Percentiles rank a stretch among this genome's conserved stretches.
Evolutionary conservation across 2,888 invertebrate genomes (phyloP).

Genomic region (Steinernema hermaphroditum): DNA sequence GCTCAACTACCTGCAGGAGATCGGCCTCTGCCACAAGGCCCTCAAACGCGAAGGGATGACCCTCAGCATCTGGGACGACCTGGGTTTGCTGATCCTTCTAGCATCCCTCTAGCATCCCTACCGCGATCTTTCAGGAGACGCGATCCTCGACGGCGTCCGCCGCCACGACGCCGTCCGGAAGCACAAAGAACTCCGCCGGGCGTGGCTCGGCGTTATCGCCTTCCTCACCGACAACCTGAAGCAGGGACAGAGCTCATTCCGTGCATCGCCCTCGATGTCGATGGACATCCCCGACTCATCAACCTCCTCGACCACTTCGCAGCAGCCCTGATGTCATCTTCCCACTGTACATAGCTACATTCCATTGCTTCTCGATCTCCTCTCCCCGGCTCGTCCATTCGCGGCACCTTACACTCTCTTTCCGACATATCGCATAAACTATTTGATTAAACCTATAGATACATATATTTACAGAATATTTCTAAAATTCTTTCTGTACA

Average conservation of each 20-base stretch:
- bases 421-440: conserved; percentile 17
- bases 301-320: conserved; percentile 5
- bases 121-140: conserved; percentile 46
- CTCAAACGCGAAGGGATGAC: conserved; percentile 54
- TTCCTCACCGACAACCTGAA: conserved; percentile 61
- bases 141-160: conserved; percentile 56
- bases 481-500: conserved; percentile 11
- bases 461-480: conserved; percentile 1
- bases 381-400: neutral
- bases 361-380: conserved; percentile 9
- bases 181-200: conserved; percentile 61
- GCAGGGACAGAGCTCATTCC: conserved; percentile 46
- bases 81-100: too few species aligned
- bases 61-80: conserved; percentile 58
- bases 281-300: conserved; percentile 33
- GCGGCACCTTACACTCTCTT: conserved; percentile 8
- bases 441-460: neutral
- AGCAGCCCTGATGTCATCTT: neutral
- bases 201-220: conserved; percentile 61
- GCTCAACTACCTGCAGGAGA: conserved; percentile 52
- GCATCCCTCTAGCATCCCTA: too few species aligned
- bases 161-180: conserved; percentile 55
- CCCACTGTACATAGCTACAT: conserved; percentile 7
- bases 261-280: conserved; percentile 42
- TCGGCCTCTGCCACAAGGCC: conserved; percentile 53